Base-by-base conservation (phyloP, 2,797 vertebrate species). In the Crenuchus spilurus region DNA sequence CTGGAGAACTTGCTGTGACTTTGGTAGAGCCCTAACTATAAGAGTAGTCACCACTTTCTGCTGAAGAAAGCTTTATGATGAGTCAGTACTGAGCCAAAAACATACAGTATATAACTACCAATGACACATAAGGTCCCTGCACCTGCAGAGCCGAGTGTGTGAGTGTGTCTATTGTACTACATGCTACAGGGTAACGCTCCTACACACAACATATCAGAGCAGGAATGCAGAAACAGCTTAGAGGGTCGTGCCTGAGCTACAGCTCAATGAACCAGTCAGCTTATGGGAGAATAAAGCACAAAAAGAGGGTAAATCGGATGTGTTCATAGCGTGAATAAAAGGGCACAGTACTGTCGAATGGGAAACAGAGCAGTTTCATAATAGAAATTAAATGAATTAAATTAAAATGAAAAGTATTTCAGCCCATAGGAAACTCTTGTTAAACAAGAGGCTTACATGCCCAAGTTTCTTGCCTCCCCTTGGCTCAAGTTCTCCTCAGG, bases 391-490 rank as follows among this genome's bases (percentile, higher is more conserved):
- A n/a, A n/a, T n/a, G n/a, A n/a, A n/a, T n/a, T n/a, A n/a, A n/a
- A n/a, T n/a, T n/a, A n/a, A n/a, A n/a, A n/a, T 51, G 13, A 46
- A 44, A 72, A 58, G 35, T n/a, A n/a, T n/a, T n/a, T n/a, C n/a
- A n/a, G n/a, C n/a, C n/a, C n/a, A n/a, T n/a, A n/a, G n/a, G n/a
- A n/a, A n/a, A n/a, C n/a, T n/a, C n/a, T n/a, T n/a, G n/a, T n/a
- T n/a, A n/a, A n/a, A n/a, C n/a, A n/a, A 42, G 22, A 64, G 63
- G 20, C 84, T 90, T 94, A 99, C 98, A 99, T 98, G 89, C 96
- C 98, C 96, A 99, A 97, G 89, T 99, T 98, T 80, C 98, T 95
- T 78, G 96, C 96, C 85, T 99, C 94, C 10, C 95, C 96, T 92
- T 99, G 96, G 86, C 94, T 98, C 82, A 99, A 73, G 79, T 91